Evolutionary conservation across 2,888 invertebrate species (phyloP).

Genomic region (Acrobasis repandana): DNA sequence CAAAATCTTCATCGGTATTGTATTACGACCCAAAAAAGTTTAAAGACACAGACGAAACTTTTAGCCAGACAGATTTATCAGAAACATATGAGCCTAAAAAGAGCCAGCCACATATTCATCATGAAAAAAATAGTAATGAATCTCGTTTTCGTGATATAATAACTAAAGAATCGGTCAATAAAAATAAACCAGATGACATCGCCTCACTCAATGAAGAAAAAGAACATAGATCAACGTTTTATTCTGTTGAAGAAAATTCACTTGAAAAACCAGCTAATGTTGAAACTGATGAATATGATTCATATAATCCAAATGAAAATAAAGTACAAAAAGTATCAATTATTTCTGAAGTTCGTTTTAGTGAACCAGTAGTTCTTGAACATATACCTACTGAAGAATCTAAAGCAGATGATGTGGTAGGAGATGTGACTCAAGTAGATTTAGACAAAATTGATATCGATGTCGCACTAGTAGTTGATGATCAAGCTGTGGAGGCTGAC

Average conservation of each 20-base stretch:
- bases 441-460: no score
- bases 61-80: not conserved
- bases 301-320: not conserved
- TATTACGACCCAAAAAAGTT: not conserved
- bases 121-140: not conserved
- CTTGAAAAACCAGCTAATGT: no score
- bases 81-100: not conserved
- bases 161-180: not conserved
- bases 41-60: not conserved
- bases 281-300: not conserved
- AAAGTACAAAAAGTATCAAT: not conserved
- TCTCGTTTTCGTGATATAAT: not conserved
- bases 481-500: not conserved
- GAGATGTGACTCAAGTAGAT: no score
- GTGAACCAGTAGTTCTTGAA: not conserved
- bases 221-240: no score
- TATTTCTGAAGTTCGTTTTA: constrained; percentile 5
- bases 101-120: not conserved
- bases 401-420: not conserved
- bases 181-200: no score
- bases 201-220: no score
- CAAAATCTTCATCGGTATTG: not conserved
- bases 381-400: not conserved
- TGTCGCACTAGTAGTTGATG: not conserved
- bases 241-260: no score